These are phyloP conservation scores for Coregonus sp. DNA, from an alignment of 2,797 vertebrate genomes.

Conservation along the genomic window DNA sequence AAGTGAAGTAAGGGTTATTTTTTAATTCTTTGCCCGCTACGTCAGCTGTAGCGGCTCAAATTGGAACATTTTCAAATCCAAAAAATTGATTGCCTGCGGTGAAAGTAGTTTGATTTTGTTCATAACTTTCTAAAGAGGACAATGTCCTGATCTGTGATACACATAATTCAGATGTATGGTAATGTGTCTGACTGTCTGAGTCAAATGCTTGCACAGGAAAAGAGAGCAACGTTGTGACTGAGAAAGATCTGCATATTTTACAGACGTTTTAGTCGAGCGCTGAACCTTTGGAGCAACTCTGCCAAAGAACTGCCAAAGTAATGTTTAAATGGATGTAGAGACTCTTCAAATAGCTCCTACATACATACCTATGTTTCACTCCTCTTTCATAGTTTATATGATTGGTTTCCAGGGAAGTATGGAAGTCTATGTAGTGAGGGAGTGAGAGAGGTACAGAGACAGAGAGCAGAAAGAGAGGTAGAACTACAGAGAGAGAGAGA, in stretches of 20 bases:
- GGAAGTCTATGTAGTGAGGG: background rate
- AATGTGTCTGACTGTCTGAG: slow-evolving; percentile 19
- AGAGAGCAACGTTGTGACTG: slow-evolving; percentile 11
- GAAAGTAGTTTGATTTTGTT: slow-evolving; percentile 35
- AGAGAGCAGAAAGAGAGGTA: background rate
- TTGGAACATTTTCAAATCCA: background rate
- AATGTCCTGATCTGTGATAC: slow-evolving; percentile 31
- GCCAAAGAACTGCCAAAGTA: slow-evolving; percentile 13
- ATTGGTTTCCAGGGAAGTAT: background rate
- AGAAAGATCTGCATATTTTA: slow-evolving; percentile 42
- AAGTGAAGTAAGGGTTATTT: background rate
- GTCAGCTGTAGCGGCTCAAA: too few species aligned
- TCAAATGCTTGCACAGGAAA: slow-evolving; percentile 7
- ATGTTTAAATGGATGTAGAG: slow-evolving; percentile 4
- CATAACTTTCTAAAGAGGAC: slow-evolving; percentile 23
- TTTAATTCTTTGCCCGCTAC: too few species aligned
- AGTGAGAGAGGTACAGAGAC: background rate
- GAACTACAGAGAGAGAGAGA: background rate
- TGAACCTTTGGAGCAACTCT: slow-evolving; percentile 4
- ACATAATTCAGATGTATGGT: slow-evolving; percentile 44
- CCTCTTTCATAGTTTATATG: background rate
- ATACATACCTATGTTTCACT: background rate
- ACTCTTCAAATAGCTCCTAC: background rate
- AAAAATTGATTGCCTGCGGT: slow-evolving; percentile 13
- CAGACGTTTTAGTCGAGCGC: slow-evolving; percentile 22